phyloP scores from a whole-genome alignment of 2,113 vertebrate species.

The Argyrosomus japonicus region DNA sequence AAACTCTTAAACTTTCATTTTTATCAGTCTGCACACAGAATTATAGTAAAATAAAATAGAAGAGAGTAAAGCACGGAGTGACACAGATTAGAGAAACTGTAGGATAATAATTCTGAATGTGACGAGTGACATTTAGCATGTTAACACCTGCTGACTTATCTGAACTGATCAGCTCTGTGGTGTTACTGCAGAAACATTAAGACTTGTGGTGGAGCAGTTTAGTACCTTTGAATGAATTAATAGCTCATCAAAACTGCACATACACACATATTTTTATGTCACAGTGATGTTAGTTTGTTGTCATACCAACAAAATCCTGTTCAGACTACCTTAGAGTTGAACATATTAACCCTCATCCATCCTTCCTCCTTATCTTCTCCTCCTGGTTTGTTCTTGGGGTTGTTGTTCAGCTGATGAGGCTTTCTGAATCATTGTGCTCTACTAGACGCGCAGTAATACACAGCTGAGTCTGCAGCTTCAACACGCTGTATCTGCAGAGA shows the following conservation, averaged over 20 bases:
- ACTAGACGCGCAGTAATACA: conserved; percentile 9
- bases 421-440: conserved; percentile 3
- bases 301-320: no score
- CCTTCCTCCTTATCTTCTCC: background rate
- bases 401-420: conserved; percentile 13
- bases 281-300: no score
- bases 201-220: background rate
- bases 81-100: background rate
- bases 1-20: background rate
- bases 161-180: conserved; percentile 31
- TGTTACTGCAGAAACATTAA: conserved; percentile 1
- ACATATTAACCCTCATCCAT: background rate
- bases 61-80: background rate
- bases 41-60: background rate
- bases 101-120: background rate
- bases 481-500: background rate
- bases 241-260: no score
- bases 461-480: conserved; percentile 7
- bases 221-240: background rate
- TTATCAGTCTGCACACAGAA: background rate
- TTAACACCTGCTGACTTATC: conserved; percentile 42
- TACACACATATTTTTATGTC: no score
- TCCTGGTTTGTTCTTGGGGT: background rate
- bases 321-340: background rate
- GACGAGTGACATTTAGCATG: background rate